These are phyloP conservation scores for Drosophila baimaii DNA, from an alignment of 1,140 invertebrate genomes.

Conservation along the genomic window DNA sequence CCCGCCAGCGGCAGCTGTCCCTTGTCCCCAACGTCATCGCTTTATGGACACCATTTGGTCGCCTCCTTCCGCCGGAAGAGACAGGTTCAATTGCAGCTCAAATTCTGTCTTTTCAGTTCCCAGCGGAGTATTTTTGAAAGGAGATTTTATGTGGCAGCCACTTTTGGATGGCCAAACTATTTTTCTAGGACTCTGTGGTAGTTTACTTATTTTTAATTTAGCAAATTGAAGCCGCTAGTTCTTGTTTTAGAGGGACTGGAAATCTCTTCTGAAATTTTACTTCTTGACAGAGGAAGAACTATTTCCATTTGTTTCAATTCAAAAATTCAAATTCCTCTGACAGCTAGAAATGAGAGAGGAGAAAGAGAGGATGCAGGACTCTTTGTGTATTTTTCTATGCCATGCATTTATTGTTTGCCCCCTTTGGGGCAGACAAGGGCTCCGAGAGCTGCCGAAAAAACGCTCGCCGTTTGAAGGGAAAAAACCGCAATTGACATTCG, in stretches of 20 bases:
- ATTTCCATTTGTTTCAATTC: constrained; percentile 47
- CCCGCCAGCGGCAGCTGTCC: constrained; percentile 22
- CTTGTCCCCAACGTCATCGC: constrained; percentile 28
- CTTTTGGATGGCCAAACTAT: neutral
- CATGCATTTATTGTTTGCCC: constrained; percentile 43
- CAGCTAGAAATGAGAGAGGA: constrained; percentile 39
- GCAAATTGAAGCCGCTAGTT: constrained; percentile 1
- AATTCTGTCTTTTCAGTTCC: constrained; percentile 28
- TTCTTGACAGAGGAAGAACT: constrained; percentile 14
- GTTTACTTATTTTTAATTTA: constrained; percentile 4
- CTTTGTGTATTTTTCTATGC: constrained; percentile 38
- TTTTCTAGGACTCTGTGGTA: neutral
- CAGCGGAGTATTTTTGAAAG: constrained; percentile 4
- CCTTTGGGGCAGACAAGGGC: neutral
- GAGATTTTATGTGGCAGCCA: constrained; percentile 8
- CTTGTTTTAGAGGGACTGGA: constrained; percentile 13
- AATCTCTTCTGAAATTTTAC: neutral
- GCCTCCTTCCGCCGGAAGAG: constrained; percentile 15
- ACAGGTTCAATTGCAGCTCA: constrained; percentile 59
- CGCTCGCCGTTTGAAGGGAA: constrained; percentile 28
- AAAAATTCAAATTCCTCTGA: constrained; percentile 52
- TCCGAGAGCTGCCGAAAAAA: constrained; percentile 31
- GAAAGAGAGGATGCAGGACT: neutral
- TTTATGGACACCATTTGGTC: constrained; percentile 41
- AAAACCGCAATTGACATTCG: constrained; percentile 66